phyloP scores from a whole-genome alignment of 1,140 invertebrate genomes.

The Anastrepha ludens region DNA sequence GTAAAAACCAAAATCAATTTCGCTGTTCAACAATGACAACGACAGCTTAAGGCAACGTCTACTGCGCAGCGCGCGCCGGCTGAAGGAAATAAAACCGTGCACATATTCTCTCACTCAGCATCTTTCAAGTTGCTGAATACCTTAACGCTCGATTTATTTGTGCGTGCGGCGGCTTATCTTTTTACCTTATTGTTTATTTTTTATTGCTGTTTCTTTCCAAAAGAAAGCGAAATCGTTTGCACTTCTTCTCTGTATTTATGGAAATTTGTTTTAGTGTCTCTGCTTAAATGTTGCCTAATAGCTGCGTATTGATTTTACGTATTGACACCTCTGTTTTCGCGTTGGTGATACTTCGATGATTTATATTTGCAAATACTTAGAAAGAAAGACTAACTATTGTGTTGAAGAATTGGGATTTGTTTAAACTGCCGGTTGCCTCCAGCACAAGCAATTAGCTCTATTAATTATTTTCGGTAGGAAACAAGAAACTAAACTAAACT shows the following conservation, averaged over 20 bases:
- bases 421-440: too few species aligned
- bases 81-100: background rate
- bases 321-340: background rate
- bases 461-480: background rate
- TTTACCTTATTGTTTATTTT: background rate
- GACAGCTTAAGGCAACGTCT: background rate
- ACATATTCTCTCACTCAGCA: conserved; percentile 2
- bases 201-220: conserved; percentile 3
- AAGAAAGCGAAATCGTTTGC: conserved; percentile 47
- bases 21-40: conserved; percentile 19
- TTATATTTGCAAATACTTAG: background rate
- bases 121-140: conserved; percentile 43
- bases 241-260: background rate
- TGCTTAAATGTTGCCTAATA: background rate
- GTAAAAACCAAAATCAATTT: conserved; percentile 43
- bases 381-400: background rate
- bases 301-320: conserved; percentile 25
- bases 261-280: background rate
- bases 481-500: background rate
- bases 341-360: too few species aligned
- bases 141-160: conserved; percentile 13
- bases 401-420: background rate
- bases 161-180: background rate
- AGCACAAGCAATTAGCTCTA: too few species aligned
- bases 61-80: background rate